A percentile compares a stretch with the other conserved stretches of the same genome.
These are phyloP conservation scores for Paratrypauchen microcephalus DNA, from an alignment of 2,797 vertebrate species.

Conservation along the genomic window DNA sequence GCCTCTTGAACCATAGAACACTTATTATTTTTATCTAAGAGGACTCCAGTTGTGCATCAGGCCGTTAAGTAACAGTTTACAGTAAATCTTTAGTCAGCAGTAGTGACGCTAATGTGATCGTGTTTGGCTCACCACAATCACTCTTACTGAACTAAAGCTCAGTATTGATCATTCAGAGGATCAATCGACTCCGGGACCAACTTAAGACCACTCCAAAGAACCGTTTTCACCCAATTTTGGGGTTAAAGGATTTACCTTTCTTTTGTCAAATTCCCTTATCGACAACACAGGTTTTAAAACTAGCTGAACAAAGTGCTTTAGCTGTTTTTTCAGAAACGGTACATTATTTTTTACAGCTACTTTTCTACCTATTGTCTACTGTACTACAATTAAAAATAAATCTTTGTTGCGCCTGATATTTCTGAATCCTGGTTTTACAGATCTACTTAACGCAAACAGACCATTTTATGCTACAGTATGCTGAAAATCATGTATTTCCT, in stretches of 20 bases:
- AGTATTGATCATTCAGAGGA: slow-evolving; percentile 1
- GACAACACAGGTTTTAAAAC: neutral
- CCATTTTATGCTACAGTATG: too few relatives aligned
- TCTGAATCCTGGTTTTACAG: too few relatives aligned
- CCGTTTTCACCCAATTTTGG: slow-evolving; percentile 3
- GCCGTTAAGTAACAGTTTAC: slow-evolving; percentile 3
- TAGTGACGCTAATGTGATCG: slow-evolving; percentile 4
- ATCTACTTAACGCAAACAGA: too few relatives aligned
- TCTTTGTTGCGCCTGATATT: neutral
- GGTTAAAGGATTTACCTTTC: slow-evolving; percentile 1
- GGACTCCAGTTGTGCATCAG: neutral
- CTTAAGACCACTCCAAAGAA: neutral
- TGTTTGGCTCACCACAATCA: slow-evolving; percentile 5
- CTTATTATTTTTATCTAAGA: slow-evolving; percentile 5
- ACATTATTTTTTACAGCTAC: neutral
- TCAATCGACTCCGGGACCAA: neutral
- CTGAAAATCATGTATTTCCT: too few relatives aligned
- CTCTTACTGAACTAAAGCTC: slow-evolving; percentile 2
- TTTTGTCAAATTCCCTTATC: neutral
- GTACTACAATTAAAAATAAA: neutral
- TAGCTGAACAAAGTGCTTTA: neutral
- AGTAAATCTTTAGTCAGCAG: slow-evolving; percentile 5
- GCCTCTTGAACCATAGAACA: neutral
- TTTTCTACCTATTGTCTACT: neutral
- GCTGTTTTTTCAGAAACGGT: neutral